Conservation (phyloP, 2,888 invertebrate species). For the Drosophila ustulata region DNA sequence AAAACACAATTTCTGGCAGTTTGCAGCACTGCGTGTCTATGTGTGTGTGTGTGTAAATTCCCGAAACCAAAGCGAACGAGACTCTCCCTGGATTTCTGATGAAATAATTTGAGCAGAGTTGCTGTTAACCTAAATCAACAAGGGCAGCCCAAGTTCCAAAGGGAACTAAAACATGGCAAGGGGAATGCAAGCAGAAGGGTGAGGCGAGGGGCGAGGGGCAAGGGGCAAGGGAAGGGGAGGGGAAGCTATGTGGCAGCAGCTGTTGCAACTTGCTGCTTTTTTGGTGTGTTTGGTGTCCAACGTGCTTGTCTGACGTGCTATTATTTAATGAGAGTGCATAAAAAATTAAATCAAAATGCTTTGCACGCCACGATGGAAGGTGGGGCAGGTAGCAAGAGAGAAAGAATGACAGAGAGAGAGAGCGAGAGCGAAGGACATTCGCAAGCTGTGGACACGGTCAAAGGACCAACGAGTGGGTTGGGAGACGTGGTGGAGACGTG, state of each 20-base stretch:
- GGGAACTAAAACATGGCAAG: constrained; percentile 24
- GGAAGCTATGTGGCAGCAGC: constrained; percentile 24
- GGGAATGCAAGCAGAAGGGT: too few species aligned
- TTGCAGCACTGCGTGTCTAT: not conserved
- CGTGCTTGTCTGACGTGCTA: constrained; percentile 33
- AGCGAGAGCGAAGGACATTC: constrained; percentile 40
- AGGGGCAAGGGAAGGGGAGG: too few species aligned
- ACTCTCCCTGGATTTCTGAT: constrained; percentile 45
- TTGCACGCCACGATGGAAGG: constrained; percentile 27
- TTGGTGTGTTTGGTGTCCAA: constrained; percentile 17
- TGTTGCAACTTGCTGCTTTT: constrained; percentile 37
- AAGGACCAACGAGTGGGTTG: constrained; percentile 32
- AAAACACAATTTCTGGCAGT: constrained; percentile 41
- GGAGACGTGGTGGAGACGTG: not conserved
- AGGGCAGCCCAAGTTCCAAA: constrained; percentile 32
- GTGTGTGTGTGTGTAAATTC: constrained; percentile 32
- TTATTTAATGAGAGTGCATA: constrained; percentile 67
- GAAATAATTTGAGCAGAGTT: constrained; percentile 50
- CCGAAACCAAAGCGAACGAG: constrained; percentile 31
- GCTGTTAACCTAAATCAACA: constrained; percentile 65
- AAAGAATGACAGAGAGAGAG: not conserved
- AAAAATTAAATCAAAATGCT: constrained; percentile 67
- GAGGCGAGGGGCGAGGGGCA: too few species aligned
- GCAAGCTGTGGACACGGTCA: constrained; percentile 42
- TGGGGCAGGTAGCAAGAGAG: not conserved